These are phyloP conservation scores for Drosophila persimilis DNA, from an alignment of 1,140 invertebrate species.

Conservation along the genomic window DNA sequence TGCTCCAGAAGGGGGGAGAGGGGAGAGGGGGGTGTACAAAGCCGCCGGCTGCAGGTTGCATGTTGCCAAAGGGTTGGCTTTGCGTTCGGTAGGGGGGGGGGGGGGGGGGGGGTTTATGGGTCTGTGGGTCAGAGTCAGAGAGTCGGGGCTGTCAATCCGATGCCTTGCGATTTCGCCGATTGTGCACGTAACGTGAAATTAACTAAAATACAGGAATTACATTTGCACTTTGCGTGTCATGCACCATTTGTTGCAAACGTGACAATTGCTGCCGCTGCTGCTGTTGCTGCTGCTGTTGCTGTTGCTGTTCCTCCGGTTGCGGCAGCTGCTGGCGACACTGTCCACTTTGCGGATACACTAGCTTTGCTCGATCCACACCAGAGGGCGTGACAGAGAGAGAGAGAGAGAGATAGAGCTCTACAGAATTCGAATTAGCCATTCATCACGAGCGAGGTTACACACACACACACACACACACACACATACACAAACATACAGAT, in stretches of 20 bases:
- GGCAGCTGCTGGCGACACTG: constrained; percentile 15
- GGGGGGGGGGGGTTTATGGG: too few relatives aligned
- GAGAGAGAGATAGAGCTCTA: too few relatives aligned
- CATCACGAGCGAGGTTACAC: neutral
- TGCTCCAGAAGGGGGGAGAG: neutral
- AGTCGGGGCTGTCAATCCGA: constrained; percentile 32
- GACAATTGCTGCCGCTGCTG: constrained; percentile 53
- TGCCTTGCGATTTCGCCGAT: constrained; percentile 61
- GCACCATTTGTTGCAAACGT: constrained; percentile 80
- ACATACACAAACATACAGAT: too few relatives aligned
- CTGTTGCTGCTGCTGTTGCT: constrained; percentile 7
- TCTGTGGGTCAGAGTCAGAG: neutral
- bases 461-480: too few relatives aligned
- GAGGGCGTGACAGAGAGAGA: too few relatives aligned
- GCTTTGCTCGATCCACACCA: neutral
- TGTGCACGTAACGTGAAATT: constrained; percentile 79
- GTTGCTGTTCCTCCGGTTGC: constrained; percentile 10
- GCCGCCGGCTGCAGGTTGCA: constrained; percentile 26
- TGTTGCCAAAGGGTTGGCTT: constrained; percentile 1
- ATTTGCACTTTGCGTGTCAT: constrained; percentile 80
- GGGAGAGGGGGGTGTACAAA: too few relatives aligned
- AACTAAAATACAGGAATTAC: constrained; percentile 81
- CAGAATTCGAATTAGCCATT: too few relatives aligned
- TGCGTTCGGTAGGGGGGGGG: neutral
- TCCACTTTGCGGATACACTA: constrained; percentile 15